Conservation (phyloP, 30 jellyfish, hydroid and myxozoan species). For the Catostylus mosaicus region DNA sequence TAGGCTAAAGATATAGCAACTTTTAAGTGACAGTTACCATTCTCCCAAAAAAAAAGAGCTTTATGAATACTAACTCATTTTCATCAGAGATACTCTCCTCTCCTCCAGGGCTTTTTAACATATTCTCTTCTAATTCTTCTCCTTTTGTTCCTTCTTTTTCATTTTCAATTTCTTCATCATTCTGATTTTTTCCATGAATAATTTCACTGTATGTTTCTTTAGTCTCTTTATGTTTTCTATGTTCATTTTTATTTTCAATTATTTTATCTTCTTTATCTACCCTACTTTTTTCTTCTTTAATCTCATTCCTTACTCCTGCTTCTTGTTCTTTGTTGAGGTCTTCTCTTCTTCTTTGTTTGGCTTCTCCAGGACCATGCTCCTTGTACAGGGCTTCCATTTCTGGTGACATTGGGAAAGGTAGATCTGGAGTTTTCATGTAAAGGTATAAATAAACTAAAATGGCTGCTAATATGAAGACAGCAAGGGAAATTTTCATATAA, state of each 20-base stretch:
- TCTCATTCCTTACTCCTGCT: neutral
- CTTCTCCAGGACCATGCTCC: slow-evolving; percentile 60
- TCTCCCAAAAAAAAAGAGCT: too few species aligned
- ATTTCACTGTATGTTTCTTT: neutral
- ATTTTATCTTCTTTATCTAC: neutral
- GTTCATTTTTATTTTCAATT: neutral
- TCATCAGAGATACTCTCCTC: too few species aligned
- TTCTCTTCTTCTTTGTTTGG: slow-evolving; percentile 60
- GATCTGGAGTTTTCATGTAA: slow-evolving; percentile 24
- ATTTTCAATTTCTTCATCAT: neutral
- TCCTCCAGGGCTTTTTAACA: too few species aligned
- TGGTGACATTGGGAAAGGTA: slow-evolving; percentile 46
- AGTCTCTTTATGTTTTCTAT: neutral
- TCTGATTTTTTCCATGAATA: neutral
- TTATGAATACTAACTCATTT: too few species aligned
- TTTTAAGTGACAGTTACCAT: too few species aligned
- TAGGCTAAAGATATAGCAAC: too few species aligned
- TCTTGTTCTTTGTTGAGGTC: slow-evolving; percentile 1
- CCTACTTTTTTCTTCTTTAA: too few species aligned
- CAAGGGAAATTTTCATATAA: slow-evolving; percentile 9
- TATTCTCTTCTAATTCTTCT: neutral
- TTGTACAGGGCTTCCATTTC: slow-evolving; percentile 51
- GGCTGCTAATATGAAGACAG: neutral
- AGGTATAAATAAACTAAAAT: slow-evolving; percentile 19
- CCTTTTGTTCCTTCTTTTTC: neutral